Base-by-base conservation (phyloP, 2,113 vertebrate genomes). In the Ameiurus melas region DNA sequence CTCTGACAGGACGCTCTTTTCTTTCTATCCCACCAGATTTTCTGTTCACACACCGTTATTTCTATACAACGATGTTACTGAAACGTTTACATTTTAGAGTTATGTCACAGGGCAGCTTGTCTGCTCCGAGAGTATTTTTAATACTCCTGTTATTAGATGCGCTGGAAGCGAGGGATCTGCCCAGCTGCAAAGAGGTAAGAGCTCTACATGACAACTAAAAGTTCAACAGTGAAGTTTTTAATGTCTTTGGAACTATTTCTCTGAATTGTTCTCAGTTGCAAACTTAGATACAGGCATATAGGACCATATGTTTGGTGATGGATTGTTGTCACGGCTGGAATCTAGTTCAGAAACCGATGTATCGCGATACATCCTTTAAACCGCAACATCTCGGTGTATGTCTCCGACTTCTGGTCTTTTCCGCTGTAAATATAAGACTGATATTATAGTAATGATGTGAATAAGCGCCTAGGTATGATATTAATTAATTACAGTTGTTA, bases 131-230 rank as follows among this genome's bases (percentile, higher is more conserved):
- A 75, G 2, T 92, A n/a, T 17, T 94, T 55, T 87, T 89, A 88
- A 12, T 87, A 12, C 89, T 94, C 47, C 83, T 95, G 83, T 84
- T 92, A 0, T 84, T 88, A 43, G 55, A 77, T 2, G 84, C 17
- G 1, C 27, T 91, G 3, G 85, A 88, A 47, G 90, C 94, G 5
- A 82, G 68, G 39, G 95, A 96, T 53, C 64, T 96, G 84, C 96
- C 95, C 73, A 93, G 95, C 90, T 96, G 96, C 87, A 95, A 94
- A 93, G 94, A 95, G 95, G 96, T 96, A 94, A 94, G 95, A 85
- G 2, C 17, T 16, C 53, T 25, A 39, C 78, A 47, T 47, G 5
- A 20, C 5, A 7, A n/a, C 13, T 53, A 47, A 27, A 78, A 78
- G 43, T 53, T 25, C 53, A 43, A 77, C 2, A 53, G 7, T 57